Evolutionary conservation across 1,140 invertebrate species (phyloP).

Genomic region (Hyposmocoma kahamanoa): DNA sequence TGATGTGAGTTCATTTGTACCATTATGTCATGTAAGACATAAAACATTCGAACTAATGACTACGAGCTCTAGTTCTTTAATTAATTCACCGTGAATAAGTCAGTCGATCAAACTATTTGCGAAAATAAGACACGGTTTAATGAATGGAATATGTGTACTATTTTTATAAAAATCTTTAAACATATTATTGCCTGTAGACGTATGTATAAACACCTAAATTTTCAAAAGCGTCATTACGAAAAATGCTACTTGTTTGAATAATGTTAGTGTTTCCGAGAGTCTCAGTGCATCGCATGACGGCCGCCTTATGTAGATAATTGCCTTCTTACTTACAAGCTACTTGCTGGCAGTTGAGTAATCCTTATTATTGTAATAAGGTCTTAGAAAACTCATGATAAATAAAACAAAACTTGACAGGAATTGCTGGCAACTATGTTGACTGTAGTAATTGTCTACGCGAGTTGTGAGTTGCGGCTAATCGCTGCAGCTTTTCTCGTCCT

Average conservation of each 20-base stretch:
- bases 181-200: too few species aligned
- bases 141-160: too few species aligned
- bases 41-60: constrained; percentile 13
- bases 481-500: constrained; percentile 7
- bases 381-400: constrained; percentile 2
- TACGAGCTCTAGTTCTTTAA: constrained; percentile 12
- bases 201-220: too few species aligned
- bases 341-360: constrained; percentile 20
- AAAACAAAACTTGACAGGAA: constrained; percentile 1
- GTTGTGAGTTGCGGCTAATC: neutral
- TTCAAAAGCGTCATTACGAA: too few species aligned
- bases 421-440: constrained; percentile 1
- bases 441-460: constrained; percentile 2
- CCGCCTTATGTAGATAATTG: constrained; percentile 28
- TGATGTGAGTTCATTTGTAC: constrained; percentile 11
- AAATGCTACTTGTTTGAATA: constrained; percentile 13
- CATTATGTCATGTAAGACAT: constrained; percentile 10
- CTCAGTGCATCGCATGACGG: constrained; percentile 21
- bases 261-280: constrained; percentile 17
- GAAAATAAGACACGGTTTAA: too few species aligned
- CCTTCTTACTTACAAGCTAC: constrained; percentile 24
- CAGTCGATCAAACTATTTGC: too few species aligned
- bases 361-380: constrained; percentile 12
- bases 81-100: neutral
- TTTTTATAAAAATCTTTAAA: too few species aligned